phyloP scores from a whole-genome alignment of 2,888 invertebrate genomes.

The Gibbula magus region DNA sequence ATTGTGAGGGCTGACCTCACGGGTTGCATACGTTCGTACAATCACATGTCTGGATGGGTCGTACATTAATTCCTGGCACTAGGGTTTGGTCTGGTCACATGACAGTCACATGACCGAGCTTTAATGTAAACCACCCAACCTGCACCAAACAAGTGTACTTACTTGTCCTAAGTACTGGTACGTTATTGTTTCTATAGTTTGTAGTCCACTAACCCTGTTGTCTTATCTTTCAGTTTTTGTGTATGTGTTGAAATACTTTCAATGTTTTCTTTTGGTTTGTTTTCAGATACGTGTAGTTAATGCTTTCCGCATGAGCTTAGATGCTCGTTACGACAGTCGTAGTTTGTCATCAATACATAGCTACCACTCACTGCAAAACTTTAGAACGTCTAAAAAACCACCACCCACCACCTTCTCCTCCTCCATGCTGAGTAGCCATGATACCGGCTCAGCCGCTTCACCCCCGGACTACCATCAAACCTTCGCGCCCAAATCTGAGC shows the following conservation, averaged over 20 bases:
- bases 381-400: constrained; percentile 62
- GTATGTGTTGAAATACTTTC: constrained; percentile 26
- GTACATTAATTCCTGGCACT: neutral
- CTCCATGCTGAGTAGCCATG: constrained; percentile 11
- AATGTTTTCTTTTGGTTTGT: constrained; percentile 43
- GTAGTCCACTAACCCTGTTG: constrained; percentile 22
- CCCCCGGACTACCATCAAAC: neutral
- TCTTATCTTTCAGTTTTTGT: constrained; percentile 16
- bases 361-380: constrained; percentile 71
- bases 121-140: neutral
- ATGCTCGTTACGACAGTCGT: constrained; percentile 87
- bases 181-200: constrained; percentile 6
- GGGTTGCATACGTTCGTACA: neutral
- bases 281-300: constrained; percentile 99
- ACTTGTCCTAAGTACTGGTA: constrained; percentile 6
- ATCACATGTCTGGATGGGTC: neutral
- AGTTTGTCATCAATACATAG: constrained; percentile 73
- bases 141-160: constrained; percentile 21
- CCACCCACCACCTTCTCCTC: constrained; percentile 29
- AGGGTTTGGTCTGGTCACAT: neutral
- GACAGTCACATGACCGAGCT: constrained; percentile 20
- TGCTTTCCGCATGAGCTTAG: constrained; percentile 99
- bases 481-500: neutral
- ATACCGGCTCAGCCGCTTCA: neutral
- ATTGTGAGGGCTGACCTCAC: neutral